These are phyloP conservation scores for Hypanus sabinus DNA, from an alignment of 2,113 vertebrate species.

Conservation along the genomic window DNA sequence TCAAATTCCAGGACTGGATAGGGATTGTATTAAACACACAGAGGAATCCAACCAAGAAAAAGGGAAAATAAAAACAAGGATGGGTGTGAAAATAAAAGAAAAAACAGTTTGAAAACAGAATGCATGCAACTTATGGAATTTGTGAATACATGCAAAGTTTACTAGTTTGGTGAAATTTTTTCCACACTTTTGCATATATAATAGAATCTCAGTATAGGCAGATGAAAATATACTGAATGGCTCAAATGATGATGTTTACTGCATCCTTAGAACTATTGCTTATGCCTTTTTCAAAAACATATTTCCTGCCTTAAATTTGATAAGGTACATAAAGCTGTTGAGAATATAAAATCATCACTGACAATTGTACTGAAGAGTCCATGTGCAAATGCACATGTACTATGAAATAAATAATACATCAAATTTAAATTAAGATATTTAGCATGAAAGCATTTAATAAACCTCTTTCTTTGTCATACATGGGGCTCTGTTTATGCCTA, in stretches of 20 bases:
- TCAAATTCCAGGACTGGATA: slow-evolving; percentile 99
- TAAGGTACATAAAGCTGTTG: too few species aligned
- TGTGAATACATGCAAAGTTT: slow-evolving; percentile 93
- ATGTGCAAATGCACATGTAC: neutral
- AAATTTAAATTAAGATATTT: neutral
- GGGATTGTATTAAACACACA: slow-evolving; percentile 89
- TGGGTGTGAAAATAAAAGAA: slow-evolving; percentile 77
- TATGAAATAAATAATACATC: neutral
- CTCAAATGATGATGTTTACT: neutral
- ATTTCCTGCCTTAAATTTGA: too few species aligned
- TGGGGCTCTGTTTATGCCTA: neutral
- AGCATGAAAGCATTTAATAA: neutral
- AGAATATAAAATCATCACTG: neutral
- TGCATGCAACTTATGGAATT: slow-evolving; percentile 78
- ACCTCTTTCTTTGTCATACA: neutral
- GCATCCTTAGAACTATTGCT: neutral
- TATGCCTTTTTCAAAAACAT: neutral
- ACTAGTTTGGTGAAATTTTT: slow-evolving; percentile 68
- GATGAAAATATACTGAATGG: neutral
- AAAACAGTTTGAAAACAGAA: slow-evolving; percentile 71
- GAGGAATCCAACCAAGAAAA: slow-evolving; percentile 96
- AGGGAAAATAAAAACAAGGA: slow-evolving; percentile 90
- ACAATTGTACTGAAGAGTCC: neutral
- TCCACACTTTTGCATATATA: slow-evolving; percentile 49
- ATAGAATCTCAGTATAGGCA: neutral